These are phyloP conservation scores for Azemiops feae DNA, from an alignment of 2,113 vertebrate genomes.

Conservation along the genomic window DNA sequence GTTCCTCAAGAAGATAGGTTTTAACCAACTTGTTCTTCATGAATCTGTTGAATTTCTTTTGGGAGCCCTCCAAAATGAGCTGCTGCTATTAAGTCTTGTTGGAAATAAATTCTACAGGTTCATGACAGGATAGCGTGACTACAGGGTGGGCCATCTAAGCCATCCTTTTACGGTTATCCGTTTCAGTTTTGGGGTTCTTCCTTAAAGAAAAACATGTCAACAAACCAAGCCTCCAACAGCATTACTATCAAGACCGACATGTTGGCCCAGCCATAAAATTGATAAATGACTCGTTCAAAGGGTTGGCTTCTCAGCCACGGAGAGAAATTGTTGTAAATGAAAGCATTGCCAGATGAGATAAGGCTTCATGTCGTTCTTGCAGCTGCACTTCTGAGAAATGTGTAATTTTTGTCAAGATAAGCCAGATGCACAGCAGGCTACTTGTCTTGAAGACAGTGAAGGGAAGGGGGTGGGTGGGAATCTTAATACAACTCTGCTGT, in stretches of 20 bases:
- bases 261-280: neutral
- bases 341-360: neutral
- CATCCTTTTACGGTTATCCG: neutral
- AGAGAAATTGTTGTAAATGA: neutral
- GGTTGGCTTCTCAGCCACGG: neutral
- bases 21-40: neutral
- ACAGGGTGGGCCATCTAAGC: neutral
- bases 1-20: neutral
- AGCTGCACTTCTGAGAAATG: neutral
- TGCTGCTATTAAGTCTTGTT: neutral
- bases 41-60: neutral
- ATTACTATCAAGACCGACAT: neutral
- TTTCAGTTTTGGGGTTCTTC: neutral
- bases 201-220: neutral
- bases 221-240: neutral
- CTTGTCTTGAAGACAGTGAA: neutral
- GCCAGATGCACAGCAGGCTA: neutral
- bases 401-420: slow-evolving; percentile 7
- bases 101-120: neutral
- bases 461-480: neutral
- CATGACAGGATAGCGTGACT: neutral
- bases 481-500: neutral
- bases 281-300: neutral
- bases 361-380: neutral
- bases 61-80: neutral